These are phyloP conservation scores for Chrysaora quinquecirrha DNA, from an alignment of 30 jellyfish, hydroid and myxozoan species.

Conservation along the genomic window DNA sequence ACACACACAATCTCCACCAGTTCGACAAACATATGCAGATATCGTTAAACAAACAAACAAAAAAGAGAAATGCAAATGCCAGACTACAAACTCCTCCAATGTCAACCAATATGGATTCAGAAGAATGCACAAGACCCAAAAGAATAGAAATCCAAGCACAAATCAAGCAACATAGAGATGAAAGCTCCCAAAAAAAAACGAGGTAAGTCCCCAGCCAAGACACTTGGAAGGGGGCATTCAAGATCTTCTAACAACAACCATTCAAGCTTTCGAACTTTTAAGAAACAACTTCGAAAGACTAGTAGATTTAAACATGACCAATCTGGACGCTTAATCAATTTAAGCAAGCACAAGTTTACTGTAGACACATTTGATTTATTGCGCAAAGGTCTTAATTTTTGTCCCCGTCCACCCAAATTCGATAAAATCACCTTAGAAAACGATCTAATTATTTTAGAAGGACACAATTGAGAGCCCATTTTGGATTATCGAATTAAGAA, in stretches of 20 bases:
- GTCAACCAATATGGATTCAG: neutral
- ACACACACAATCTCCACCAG: too few relatives aligned
- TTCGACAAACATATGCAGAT: neutral
- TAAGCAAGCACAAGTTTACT: conserved; percentile 23
- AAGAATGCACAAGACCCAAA: neutral
- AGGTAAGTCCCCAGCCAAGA: neutral
- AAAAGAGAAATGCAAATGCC: too few relatives aligned
- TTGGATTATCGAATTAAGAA: conserved; percentile 3
- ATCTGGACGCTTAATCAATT: conserved; percentile 25
- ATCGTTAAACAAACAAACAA: neutral
- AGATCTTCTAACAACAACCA: conserved; percentile 24
- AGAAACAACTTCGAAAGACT: conserved; percentile 35
- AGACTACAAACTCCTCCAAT: too few relatives aligned
- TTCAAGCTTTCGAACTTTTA: conserved; percentile 37
- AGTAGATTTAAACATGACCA: conserved; percentile 26
- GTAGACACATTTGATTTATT: conserved; percentile 23
- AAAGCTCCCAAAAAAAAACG: neutral
- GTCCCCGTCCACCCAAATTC: conserved; percentile 34
- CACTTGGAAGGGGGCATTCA: conserved; percentile 1
- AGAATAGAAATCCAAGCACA: neutral
- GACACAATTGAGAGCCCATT: conserved; percentile 7
- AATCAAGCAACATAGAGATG: neutral
- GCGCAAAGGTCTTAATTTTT: conserved; percentile 38
- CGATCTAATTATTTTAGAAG: conserved; percentile 25
- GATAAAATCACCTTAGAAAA: conserved; percentile 18